A percentile compares a stretch with the other conserved stretches of the same genome.
phyloP scores from a whole-genome alignment of 2,888 invertebrate species.

The Rotaria sp. region DNA sequence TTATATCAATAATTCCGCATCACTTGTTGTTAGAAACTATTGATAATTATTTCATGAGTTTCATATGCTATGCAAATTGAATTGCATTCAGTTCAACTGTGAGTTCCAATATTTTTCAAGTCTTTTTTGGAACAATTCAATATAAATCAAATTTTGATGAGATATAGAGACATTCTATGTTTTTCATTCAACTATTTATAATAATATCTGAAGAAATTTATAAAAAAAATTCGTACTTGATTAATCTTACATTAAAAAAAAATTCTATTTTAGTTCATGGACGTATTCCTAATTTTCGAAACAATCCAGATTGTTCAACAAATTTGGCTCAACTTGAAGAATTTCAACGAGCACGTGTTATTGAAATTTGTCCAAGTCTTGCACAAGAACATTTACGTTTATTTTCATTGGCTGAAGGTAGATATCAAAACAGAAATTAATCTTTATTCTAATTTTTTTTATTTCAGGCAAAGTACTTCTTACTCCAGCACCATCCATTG shows the following conservation, averaged over 20 bases:
- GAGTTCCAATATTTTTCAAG: too few relatives aligned
- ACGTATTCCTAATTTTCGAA: constrained; percentile 39
- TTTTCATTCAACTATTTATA: too few relatives aligned
- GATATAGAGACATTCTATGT: too few relatives aligned
- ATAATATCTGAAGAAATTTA: too few relatives aligned
- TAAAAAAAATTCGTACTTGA: too few relatives aligned
- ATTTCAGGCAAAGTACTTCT: constrained; percentile 29
- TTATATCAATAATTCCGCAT: too few relatives aligned
- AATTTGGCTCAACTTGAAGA: constrained; percentile 29
- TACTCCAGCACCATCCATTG: constrained; percentile 38
- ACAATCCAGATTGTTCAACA: not conserved
- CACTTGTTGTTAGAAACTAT: too few relatives aligned
- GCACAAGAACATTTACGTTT: constrained; percentile 36
- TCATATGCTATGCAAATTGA: too few relatives aligned
- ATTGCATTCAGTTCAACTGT: too few relatives aligned
- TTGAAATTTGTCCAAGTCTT: constrained; percentile 37
- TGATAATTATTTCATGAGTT: too few relatives aligned
- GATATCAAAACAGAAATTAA: not conserved
- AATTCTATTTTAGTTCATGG: constrained; percentile 13
- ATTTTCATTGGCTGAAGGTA: constrained; percentile 29
- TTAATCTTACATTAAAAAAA: not conserved
- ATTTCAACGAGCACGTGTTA: constrained; percentile 27
- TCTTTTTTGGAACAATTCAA: too few relatives aligned
- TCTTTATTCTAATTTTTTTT: not conserved
- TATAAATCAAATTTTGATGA: too few relatives aligned